These are phyloP conservation scores for Pantala flavescens DNA, from an alignment of 1,140 invertebrate species.

Conservation along the genomic window DNA sequence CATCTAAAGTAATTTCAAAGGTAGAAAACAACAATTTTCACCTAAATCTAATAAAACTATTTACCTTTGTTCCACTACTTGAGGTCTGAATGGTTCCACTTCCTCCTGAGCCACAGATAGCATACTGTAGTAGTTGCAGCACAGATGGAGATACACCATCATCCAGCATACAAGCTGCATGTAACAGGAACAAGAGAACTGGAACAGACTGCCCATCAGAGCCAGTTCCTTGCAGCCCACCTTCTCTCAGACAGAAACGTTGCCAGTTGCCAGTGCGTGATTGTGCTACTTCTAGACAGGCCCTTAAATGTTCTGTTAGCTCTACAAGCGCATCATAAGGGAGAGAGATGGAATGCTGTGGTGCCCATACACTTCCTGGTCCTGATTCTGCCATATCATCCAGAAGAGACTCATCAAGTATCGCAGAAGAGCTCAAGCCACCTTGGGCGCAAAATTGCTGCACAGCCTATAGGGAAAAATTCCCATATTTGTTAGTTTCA, in stretches of 20 bases:
- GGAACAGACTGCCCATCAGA: constrained; percentile 47
- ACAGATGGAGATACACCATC: constrained; percentile 89
- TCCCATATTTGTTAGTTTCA: not conserved
- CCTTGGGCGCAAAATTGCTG: constrained; percentile 47
- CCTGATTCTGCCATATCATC: not conserved
- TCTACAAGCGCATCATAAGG: constrained; percentile 85
- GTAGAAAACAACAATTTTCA: no score
- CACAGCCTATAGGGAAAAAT: constrained; percentile 36
- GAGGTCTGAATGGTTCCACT: not conserved
- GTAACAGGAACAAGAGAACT: constrained; percentile 67
- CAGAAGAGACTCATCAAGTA: not conserved
- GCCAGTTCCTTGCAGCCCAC: not conserved
- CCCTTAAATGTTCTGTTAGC: constrained; percentile 89
- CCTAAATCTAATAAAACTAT: no score
- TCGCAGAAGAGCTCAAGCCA: constrained; percentile 40
- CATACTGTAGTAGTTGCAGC: constrained; percentile 78
- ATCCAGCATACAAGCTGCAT: constrained; percentile 71
- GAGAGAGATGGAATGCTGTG: constrained; percentile 38
- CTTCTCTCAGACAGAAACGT: constrained; percentile 57
- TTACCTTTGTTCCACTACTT: not conserved
- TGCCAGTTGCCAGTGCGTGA: constrained; percentile 93
- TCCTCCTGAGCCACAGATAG: constrained; percentile 49
- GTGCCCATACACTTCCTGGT: not conserved
- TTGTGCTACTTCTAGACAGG: constrained; percentile 83
- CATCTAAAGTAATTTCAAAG: no score